Percentiles rank a stretch among this genome's conserved stretches.
Conservation (phyloP, 2,888 invertebrate genomes). For the Drosophila fulvimacula region DNA sequence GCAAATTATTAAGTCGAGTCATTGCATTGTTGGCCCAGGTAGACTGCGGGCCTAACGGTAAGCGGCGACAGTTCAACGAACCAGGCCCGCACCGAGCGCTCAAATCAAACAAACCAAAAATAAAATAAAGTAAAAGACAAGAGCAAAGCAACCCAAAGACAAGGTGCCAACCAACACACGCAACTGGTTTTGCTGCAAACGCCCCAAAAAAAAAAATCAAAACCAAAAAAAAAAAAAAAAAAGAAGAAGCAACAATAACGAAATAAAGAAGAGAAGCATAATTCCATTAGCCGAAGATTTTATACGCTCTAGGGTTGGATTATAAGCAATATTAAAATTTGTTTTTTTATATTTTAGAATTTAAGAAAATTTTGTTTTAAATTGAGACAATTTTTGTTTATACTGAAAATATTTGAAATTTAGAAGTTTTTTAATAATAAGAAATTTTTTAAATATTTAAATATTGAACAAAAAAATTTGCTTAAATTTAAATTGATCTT, state of each 20-base stretch:
- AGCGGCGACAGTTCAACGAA: conserved; percentile 63
- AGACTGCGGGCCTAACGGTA: conserved; percentile 38
- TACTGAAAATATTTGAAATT: neutral
- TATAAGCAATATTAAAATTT: too few species aligned
- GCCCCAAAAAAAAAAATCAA: conserved; percentile 37
- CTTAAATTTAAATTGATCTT: neutral
- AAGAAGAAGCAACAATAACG: conserved; percentile 17
- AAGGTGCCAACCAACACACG: conserved; percentile 38
- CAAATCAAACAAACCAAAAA: conserved; percentile 36
- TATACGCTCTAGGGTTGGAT: conserved; percentile 23
- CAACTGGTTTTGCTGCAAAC: conserved; percentile 52
- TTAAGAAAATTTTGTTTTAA: neutral
- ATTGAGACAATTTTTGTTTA: neutral
- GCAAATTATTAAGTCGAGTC: conserved; percentile 57
- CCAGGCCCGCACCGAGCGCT: conserved; percentile 34
- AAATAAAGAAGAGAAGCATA: conserved; percentile 18
- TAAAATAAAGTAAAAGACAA: conserved; percentile 27
- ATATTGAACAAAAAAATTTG: neutral
- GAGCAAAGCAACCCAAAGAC: conserved; percentile 47
- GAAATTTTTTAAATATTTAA: neutral
- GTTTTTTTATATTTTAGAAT: too few species aligned
- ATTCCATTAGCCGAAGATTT: conserved; percentile 21
- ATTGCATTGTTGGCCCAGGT: conserved; percentile 37
- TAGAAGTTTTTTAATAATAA: neutral
- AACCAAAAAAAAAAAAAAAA: neutral